Conservation (phyloP, 2,797 vertebrate species). For the Cossypha caffra region DNA sequence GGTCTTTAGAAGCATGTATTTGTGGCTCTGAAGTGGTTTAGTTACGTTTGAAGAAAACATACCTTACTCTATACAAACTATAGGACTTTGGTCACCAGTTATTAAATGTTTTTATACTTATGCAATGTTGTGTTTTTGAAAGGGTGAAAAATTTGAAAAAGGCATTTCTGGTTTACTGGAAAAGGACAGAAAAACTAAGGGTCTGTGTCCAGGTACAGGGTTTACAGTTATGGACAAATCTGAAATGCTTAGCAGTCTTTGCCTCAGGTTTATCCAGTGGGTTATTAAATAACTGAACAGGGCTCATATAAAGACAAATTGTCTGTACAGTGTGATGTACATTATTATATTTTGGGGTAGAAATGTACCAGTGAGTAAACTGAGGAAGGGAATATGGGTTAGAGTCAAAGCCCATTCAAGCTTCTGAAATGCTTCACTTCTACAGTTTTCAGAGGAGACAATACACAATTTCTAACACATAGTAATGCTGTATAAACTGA, state of each 20-base stretch:
- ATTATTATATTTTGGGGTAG: not conserved
- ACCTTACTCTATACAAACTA: not conserved
- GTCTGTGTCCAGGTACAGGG: accelerated
- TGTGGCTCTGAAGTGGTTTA: not conserved
- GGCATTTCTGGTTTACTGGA: not conserved
- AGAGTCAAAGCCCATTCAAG: not conserved
- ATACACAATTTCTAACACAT: not conserved
- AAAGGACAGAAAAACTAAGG: not conserved
- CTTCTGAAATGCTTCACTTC: not conserved
- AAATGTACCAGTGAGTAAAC: not conserved
- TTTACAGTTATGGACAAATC: accelerated
- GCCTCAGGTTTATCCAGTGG: not conserved
- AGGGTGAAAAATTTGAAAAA: not conserved
- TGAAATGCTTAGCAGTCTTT: not conserved
- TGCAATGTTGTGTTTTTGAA: not conserved
- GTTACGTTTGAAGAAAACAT: not conserved
- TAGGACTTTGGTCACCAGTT: not conserved
- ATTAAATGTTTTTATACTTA: not conserved
- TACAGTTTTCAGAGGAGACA: not conserved
- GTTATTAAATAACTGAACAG: not conserved
- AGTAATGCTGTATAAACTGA: not conserved
- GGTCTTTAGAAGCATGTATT: no score
- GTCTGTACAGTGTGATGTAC: not conserved
- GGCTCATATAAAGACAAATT: not conserved
- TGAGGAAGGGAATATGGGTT: not conserved